phyloP scores from a whole-genome alignment of 2,888 invertebrate species.

The Dorcus parallelipipedus region DNA sequence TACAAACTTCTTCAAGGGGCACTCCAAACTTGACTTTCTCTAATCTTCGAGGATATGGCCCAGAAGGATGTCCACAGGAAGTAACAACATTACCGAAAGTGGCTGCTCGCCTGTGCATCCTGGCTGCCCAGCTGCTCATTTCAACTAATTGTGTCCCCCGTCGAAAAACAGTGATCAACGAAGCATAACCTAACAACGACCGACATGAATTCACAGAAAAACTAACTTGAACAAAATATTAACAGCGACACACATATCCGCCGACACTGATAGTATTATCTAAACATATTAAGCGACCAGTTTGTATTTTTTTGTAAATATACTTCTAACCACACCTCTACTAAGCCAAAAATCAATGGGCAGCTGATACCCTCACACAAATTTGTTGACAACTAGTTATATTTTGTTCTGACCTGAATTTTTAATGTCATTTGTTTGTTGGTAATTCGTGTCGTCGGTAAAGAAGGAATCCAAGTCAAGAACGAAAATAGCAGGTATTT shows the following conservation, averaged over 20 bases:
- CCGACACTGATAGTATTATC: constrained; percentile 19
- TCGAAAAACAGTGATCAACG: constrained; percentile 30
- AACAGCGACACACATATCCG: constrained; percentile 11
- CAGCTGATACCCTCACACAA: constrained; percentile 8
- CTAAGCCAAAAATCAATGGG: constrained; percentile 33
- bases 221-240: constrained; percentile 17
- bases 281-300: constrained; percentile 19
- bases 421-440: no score
- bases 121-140: constrained; percentile 90
- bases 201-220: constrained; percentile 25
- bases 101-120: constrained; percentile 88
- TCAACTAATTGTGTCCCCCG: constrained; percentile 36
- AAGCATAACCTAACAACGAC: constrained; percentile 41
- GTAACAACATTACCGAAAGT: constrained; percentile 88
- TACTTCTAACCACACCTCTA: constrained; percentile 34
- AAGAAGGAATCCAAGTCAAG: no score
- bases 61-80: constrained; percentile 83
- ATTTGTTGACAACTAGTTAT: constrained; percentile 16
- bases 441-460: no score
- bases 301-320: constrained; percentile 26
- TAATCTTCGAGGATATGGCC: constrained; percentile 77
- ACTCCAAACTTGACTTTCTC: constrained; percentile 95
- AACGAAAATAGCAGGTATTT: no score
- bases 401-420: constrained; percentile 15
- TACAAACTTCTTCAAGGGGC: constrained; percentile 87